phyloP scores from a whole-genome alignment of 2,113 vertebrate species.

The Oxygymnocypris stewartii region DNA sequence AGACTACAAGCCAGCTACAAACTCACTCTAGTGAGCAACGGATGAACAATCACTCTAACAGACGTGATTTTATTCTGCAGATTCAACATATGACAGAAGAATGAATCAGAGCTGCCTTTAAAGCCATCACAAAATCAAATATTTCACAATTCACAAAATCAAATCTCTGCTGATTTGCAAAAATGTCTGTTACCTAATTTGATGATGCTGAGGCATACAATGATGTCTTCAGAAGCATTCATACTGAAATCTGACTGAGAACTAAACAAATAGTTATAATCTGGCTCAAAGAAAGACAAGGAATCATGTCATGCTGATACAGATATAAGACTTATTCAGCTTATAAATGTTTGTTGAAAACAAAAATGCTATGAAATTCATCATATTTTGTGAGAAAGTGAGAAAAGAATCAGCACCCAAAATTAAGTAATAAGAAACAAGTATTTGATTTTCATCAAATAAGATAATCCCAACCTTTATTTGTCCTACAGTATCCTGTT shows the following conservation, averaged over 20 bases:
- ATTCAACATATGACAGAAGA: neutral
- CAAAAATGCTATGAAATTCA: neutral
- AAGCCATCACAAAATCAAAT: neutral
- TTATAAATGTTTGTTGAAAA: neutral
- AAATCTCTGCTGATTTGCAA: neutral
- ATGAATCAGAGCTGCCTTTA: slow-evolving; percentile 9
- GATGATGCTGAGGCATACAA: neutral
- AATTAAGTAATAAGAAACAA: neutral
- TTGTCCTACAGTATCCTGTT: neutral
- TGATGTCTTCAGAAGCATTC: neutral
- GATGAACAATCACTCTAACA: slow-evolving; percentile 35
- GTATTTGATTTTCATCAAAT: neutral
- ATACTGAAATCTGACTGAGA: neutral
- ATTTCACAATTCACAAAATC: neutral
- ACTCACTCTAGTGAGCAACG: slow-evolving; percentile 29
- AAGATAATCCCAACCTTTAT: neutral
- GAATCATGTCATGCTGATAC: neutral
- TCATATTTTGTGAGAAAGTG: neutral
- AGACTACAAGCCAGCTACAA: slow-evolving; percentile 29
- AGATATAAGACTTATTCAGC: neutral
- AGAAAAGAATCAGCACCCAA: neutral
- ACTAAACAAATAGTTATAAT: neutral
- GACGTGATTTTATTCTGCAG: neutral
- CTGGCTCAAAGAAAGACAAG: neutral
- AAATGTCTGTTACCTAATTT: neutral